Conservation (phyloP, 2,113 vertebrate species). For the Lates calcarifer region DNA sequence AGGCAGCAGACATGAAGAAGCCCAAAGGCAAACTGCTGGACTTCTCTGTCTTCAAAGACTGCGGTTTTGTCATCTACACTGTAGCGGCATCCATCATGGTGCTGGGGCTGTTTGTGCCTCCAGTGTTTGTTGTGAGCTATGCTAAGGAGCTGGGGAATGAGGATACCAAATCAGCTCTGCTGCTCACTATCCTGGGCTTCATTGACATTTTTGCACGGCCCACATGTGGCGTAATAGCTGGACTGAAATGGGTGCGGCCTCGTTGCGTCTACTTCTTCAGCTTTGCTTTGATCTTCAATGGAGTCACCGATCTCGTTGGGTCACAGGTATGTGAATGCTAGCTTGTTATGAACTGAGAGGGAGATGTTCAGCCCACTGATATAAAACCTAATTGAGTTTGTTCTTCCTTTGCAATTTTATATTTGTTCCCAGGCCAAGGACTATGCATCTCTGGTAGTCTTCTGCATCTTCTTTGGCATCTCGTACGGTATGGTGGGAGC, state of each 20-base stretch:
- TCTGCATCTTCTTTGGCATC: slow-evolving; percentile 96
- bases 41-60: slow-evolving; percentile 92
- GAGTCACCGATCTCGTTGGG: slow-evolving; percentile 91
- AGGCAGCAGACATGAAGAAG: slow-evolving; percentile 38
- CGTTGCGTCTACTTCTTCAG: slow-evolving; percentile 94
- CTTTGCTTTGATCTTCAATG: slow-evolving; percentile 96
- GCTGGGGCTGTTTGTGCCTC: slow-evolving; percentile 95
- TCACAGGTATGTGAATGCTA: slow-evolving; percentile 75
- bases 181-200: slow-evolving; percentile 93
- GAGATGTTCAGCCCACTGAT: background rate
- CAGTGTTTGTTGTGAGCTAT: slow-evolving; percentile 95
- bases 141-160: slow-evolving; percentile 91
- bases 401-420: background rate
- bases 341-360: background rate
- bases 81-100: slow-evolving; percentile 96
- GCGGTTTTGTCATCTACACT: slow-evolving; percentile 91
- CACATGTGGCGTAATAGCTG: slow-evolving; percentile 89
- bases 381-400: background rate
- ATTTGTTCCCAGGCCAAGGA: slow-evolving; percentile 68
- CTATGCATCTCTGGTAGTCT: slow-evolving; percentile 89
- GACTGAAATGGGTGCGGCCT: slow-evolving; percentile 90
- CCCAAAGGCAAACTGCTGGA: slow-evolving; percentile 88
- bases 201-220: slow-evolving; percentile 95
- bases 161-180: slow-evolving; percentile 92
- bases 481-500: slow-evolving; percentile 99